A percentile compares a stretch with the other conserved stretches of the same genome.
Conservation (phyloP, 1,140 invertebrate genomes). For the Phocides pigmalion region DNA sequence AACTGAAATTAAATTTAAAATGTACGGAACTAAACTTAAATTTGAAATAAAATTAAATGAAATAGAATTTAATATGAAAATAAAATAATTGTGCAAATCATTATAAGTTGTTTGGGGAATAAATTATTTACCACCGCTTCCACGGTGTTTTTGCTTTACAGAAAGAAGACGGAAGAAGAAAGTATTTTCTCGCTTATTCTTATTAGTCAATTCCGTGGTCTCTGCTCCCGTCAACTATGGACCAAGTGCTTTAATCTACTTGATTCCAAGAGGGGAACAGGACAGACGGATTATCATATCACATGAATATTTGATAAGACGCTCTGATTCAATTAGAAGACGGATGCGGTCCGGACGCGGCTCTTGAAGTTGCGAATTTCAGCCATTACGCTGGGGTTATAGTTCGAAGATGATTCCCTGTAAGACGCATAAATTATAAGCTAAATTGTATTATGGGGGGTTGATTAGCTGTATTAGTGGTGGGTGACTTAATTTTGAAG, state of each 20-base stretch:
- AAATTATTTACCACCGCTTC: too few species aligned
- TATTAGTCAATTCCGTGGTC: too few species aligned
- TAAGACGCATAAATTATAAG: slow-evolving; percentile 16
- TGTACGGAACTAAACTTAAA: too few species aligned
- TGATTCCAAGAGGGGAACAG: slow-evolving; percentile 27
- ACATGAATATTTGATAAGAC: slow-evolving; percentile 75
- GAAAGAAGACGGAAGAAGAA: too few species aligned
- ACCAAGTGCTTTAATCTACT: slow-evolving; percentile 10
- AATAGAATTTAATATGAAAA: too few species aligned
- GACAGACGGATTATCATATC: slow-evolving; percentile 63
- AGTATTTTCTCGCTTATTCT: too few species aligned
- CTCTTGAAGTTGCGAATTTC: slow-evolving; percentile 15
- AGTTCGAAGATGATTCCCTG: slow-evolving; percentile 1
- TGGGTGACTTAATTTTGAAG: not conserved
- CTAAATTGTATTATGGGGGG: slow-evolving; percentile 6
- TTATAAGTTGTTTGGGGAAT: too few species aligned
- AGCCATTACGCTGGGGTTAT: slow-evolving; percentile 24
- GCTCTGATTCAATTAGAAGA: slow-evolving; percentile 63
- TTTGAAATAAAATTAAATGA: too few species aligned
- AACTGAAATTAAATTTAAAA: too few species aligned
- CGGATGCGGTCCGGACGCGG: slow-evolving; percentile 8
- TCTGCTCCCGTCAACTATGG: not conserved
- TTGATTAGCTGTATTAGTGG: slow-evolving; percentile 14
- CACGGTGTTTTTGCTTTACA: too few species aligned
- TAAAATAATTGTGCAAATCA: too few species aligned